Base-by-base conservation (phyloP, 2,888 invertebrate genomes). In the Coleophora deauratella region DNA sequence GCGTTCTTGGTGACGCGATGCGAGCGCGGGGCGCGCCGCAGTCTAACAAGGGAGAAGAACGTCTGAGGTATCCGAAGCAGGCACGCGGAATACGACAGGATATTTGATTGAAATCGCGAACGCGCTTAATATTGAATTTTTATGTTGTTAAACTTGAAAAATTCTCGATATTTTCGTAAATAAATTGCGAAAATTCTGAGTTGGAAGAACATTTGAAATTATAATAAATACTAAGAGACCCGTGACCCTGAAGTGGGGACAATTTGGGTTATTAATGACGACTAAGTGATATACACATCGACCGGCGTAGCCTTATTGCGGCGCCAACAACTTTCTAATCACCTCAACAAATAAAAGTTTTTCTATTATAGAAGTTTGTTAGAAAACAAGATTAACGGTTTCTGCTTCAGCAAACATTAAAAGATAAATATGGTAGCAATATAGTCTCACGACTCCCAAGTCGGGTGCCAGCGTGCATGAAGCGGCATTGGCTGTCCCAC, bases 21-120 rank as follows among this genome's bases (percentile, higher is more conserved):
- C 21, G 21, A 6, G 21, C 21, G 3, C 21, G 21, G 21, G 21
- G 21, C 21, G 21, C 21, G 21, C 21, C 59, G 57, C 48, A 52
- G 64, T 62, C 66, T 71, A 67, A 79, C 78, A 80, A 74, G 79
- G 67, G 70, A 56, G 55, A 56, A 68, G 76, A 80, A 81, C 77
- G 72, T 71, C 66, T 60, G 66, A 70, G 72, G 73, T 71, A 73
- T 73, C 66, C 57, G 66, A 65, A 54, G 62, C 67, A 65, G 66
- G 72, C 64, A 66, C 60, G 73, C 66, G 59, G 65, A 63, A 66
- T 66, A 72, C 63, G 64, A 62, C 61, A 54, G 54, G 73, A 75
- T 74, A 73, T 80, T 79, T 70, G 70, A 81, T 76, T 75, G 69
- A 72, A 77, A 71, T 68, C 59, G 64, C 53, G 57, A 61, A 70